Evolutionary conservation across 2,888 invertebrate species (phyloP).

Genomic region (Tachina lurida): DNA sequence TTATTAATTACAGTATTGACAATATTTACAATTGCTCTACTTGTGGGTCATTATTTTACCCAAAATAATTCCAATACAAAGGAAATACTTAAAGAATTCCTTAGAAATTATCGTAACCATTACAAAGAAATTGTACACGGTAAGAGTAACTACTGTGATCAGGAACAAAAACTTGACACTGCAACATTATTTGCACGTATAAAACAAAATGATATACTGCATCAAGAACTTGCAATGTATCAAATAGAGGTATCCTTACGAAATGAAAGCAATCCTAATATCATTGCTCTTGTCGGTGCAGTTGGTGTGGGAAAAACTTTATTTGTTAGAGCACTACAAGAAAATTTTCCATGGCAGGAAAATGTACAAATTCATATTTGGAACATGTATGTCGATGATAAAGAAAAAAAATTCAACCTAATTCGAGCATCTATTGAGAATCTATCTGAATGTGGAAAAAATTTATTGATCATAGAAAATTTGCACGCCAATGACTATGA

Average conservation of each 20-base stretch:
- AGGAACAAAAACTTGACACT: constrained; percentile 66
- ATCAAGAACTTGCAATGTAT: constrained; percentile 75
- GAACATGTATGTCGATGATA: constrained; percentile 72
- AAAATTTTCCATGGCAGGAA: constrained; percentile 79
- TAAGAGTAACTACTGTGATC: constrained; percentile 77
- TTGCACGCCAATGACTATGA: constrained; percentile 74
- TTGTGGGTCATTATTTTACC: constrained; percentile 60
- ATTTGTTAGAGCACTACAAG: constrained; percentile 74
- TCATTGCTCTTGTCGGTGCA: constrained; percentile 78
- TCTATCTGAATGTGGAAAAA: constrained; percentile 79
- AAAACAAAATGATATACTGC: constrained; percentile 71
- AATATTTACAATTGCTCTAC: constrained; percentile 42
- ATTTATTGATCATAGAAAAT: constrained; percentile 80
- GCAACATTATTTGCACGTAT: constrained; percentile 72
- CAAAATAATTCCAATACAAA: constrained; percentile 60
- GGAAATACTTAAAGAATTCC: constrained; percentile 64
- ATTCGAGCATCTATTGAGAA: constrained; percentile 69
- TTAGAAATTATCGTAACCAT: constrained; percentile 75
- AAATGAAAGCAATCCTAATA: constrained; percentile 73
- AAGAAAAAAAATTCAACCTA: constrained; percentile 63
- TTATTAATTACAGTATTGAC: constrained; percentile 51
- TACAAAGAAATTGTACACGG: constrained; percentile 78
- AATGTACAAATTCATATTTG: constrained; percentile 78
- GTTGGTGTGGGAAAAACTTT: constrained; percentile 80
- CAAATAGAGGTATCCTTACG: constrained; percentile 75